Conservation (phyloP, 2,113 vertebrate genomes). For the Campylomormyrus numenius region DNA sequence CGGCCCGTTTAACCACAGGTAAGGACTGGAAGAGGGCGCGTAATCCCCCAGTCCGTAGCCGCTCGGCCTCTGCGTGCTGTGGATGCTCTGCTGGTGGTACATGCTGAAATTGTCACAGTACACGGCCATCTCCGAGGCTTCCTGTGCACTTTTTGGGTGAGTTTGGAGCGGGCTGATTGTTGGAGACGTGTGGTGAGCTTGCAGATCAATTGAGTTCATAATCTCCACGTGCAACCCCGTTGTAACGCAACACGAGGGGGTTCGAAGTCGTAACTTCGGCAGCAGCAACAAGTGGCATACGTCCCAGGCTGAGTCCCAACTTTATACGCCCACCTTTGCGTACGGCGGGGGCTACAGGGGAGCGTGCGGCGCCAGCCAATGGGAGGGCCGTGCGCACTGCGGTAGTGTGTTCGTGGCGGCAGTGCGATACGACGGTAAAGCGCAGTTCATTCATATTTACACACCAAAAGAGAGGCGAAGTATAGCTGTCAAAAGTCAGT, state of each 20-base stretch:
- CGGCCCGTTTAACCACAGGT: slow-evolving; percentile 80
- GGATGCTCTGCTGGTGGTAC: slow-evolving; percentile 71
- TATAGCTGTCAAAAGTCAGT: background rate
- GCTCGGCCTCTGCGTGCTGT: slow-evolving; percentile 59
- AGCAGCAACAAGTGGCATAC: slow-evolving; percentile 41
- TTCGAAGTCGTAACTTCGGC: background rate
- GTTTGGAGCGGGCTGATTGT: slow-evolving; percentile 56
- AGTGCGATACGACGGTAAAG: background rate
- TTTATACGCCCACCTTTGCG: slow-evolving; percentile 30
- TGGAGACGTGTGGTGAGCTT: slow-evolving; percentile 60
- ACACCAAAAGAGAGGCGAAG: background rate
- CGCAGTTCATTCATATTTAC: background rate
- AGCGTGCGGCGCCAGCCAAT: background rate
- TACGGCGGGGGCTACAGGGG: background rate
- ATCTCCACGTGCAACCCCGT: slow-evolving; percentile 41
- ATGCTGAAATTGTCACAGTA: slow-evolving; percentile 83
- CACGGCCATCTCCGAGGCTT: slow-evolving; percentile 74
- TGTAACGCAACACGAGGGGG: slow-evolving; percentile 25
- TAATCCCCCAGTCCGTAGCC: slow-evolving; percentile 80
- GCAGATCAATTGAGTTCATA: slow-evolving; percentile 72
- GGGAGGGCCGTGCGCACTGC: background rate
- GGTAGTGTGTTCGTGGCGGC: background rate
- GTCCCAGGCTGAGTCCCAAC: slow-evolving; percentile 33
- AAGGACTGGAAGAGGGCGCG: slow-evolving; percentile 70
- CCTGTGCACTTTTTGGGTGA: slow-evolving; percentile 61